Percentiles rank a stretch among this genome's conserved stretches.
Evolutionary conservation across 2,113 vertebrate genomes (phyloP).

Genomic region (Gopherus flavomarginatus): DNA sequence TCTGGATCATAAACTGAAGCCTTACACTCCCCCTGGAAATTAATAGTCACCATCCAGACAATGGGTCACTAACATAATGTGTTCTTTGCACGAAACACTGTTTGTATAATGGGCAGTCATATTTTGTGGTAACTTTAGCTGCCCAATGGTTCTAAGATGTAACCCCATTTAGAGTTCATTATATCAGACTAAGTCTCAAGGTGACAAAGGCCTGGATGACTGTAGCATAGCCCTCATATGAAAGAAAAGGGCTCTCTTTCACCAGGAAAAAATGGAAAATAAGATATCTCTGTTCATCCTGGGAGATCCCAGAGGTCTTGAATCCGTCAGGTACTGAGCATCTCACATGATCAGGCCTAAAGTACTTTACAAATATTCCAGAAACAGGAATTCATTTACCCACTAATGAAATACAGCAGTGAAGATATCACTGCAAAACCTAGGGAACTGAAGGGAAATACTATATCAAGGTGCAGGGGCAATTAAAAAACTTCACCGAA

Average conservation of each 20-base stretch:
- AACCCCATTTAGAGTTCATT: conserved; percentile 27
- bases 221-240: background rate
- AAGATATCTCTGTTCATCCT: background rate
- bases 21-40: background rate
- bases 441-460: background rate
- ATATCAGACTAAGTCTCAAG: background rate
- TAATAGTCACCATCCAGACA: background rate
- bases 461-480: background rate
- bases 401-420: background rate
- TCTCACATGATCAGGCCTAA: background rate
- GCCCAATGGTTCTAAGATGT: background rate
- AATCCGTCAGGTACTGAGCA: background rate
- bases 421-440: background rate
- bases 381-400: background rate
- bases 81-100: background rate
- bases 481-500: background rate
- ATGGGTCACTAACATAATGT: background rate
- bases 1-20: background rate
- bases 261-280: background rate
- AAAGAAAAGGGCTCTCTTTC: background rate
- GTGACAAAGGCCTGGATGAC: background rate
- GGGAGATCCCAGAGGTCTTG: background rate
- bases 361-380: background rate
- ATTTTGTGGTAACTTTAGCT: background rate
- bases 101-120: conserved; percentile 7